Base-by-base conservation (phyloP, 2,888 invertebrate genomes). In the Eristalis pertinax region DNA sequence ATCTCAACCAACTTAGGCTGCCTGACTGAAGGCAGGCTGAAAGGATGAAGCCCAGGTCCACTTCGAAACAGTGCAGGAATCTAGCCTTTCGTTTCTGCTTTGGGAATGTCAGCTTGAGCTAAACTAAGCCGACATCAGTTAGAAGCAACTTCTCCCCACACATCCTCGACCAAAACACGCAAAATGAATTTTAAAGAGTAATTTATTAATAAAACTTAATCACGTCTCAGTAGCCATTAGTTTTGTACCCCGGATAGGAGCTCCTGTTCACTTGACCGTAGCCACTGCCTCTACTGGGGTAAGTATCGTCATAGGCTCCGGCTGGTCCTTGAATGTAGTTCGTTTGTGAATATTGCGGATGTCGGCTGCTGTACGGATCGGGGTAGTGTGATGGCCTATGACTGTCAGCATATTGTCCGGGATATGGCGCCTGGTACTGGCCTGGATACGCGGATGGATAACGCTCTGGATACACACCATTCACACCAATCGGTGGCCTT, bases 271-370 rank as follows among this genome's bases (percentile, higher is more conserved):
- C 38, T 13, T 38, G 50, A 3, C 73, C 78, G 58, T 73, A 83
- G 5, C 26, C 58, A 15, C 26, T 72, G 50, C 38, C 62, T 41
- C 67, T 50, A 2, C 8, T 5, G n/a, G 1, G 5, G 8, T 50
- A 50, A 19, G 19, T 19, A 19, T 50, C 56, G 2, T 68, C 83
- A 58, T 83, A 84, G 8, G 24, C 7, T 32, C 41, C 29, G 4
- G 32, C 10, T 11, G 72, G 67, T 32, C 38, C 63, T 35, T 77
- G 72, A 1, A 68, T 72, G 32, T 69, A 69, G 24, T 73, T 73
- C 10, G 56, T 38, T 15, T 22, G 32, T 32, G 50, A 26, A 64
- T 84, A 79, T n/a, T 38, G 70, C n/a, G 56, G 56, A 32, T 22
- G 68, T 24, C 29, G 68, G 32, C 29, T 41, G 50, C 15, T 38